phyloP scores from a whole-genome alignment of 2,113 vertebrate species.

The Poeciliopsis retropinna region DNA sequence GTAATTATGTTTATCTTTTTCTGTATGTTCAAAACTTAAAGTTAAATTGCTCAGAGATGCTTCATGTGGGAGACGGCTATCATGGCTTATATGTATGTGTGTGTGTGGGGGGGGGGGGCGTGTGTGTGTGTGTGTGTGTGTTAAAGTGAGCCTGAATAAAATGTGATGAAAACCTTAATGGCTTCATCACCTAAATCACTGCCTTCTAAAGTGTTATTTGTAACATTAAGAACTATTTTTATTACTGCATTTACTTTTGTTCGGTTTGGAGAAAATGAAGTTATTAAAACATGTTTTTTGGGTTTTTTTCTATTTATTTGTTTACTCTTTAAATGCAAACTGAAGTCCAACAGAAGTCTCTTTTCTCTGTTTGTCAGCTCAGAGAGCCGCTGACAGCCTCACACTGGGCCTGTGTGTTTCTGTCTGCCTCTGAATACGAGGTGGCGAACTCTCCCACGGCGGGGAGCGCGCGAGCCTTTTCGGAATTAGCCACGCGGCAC shows the following conservation, averaged over 20 bases:
- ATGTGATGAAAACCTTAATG: neutral
- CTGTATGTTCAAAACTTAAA: neutral
- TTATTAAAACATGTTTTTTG: neutral
- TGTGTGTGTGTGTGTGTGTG: no score
- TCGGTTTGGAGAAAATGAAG: neutral
- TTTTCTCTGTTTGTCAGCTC: slow-evolving; percentile 8
- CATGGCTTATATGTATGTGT: neutral
- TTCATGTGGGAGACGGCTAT: neutral
- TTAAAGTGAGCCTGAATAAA: neutral
- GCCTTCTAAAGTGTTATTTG: neutral
- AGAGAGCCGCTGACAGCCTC: slow-evolving; percentile 29
- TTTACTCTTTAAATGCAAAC: neutral
- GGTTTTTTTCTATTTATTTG: neutral
- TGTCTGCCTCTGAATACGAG: slow-evolving; percentile 38
- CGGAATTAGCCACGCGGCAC: slow-evolving; percentile 71
- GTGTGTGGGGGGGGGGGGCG: neutral
- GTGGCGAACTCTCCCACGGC: slow-evolving; percentile 69
- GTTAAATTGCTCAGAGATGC: neutral
- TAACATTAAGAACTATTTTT: neutral
- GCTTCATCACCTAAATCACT: neutral
- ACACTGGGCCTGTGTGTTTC: slow-evolving; percentile 26
- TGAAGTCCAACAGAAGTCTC: slow-evolving; percentile 10
- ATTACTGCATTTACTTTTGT: neutral
- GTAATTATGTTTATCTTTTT: neutral
- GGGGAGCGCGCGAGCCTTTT: slow-evolving; percentile 65